Percentiles rank a stretch among this genome's conserved stretches.
Evolutionary conservation across 2,797 vertebrate genomes (phyloP).

Genomic region (Mormyrops boulengeri): DNA sequence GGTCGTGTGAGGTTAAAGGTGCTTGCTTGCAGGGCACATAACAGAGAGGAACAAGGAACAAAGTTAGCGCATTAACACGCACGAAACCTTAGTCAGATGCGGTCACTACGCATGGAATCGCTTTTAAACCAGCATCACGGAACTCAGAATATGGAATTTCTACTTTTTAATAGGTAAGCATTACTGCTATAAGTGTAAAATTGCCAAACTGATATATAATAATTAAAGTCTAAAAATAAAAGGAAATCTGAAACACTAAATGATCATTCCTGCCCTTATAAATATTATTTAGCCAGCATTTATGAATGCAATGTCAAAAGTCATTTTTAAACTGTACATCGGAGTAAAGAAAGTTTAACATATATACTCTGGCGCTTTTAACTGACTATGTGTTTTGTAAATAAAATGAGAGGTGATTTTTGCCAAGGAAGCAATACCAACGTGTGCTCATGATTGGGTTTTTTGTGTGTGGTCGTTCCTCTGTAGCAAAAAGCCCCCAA

Average conservation of each 20-base stretch:
- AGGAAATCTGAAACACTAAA: not conserved
- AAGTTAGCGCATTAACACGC: not conserved
- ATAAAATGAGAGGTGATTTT: conserved; percentile 2
- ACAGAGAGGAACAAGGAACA: not conserved
- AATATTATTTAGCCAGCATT: not conserved
- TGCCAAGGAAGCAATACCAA: conserved; percentile 8
- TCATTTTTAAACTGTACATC: not conserved
- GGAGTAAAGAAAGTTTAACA: not conserved
- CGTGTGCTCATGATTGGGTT: not conserved
- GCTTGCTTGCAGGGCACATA: not conserved
- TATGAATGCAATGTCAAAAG: not conserved
- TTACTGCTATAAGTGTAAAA: not conserved
- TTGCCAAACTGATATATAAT: not conserved
- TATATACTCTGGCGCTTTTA: not conserved
- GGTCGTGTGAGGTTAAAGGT: not conserved
- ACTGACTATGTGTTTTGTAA: conserved; percentile 2
- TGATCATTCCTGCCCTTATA: not conserved
- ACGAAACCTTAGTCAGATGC: not conserved
- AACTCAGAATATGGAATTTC: not conserved
- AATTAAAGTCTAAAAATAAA: not conserved
- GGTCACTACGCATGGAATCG: not conserved
- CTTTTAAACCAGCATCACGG: not conserved
- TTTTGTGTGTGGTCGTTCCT: not conserved
- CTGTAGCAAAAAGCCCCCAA: not conserved
- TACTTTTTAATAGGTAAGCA: not conserved